phyloP scores from a whole-genome alignment of 2,888 invertebrate species.

The Unio pictorum region DNA sequence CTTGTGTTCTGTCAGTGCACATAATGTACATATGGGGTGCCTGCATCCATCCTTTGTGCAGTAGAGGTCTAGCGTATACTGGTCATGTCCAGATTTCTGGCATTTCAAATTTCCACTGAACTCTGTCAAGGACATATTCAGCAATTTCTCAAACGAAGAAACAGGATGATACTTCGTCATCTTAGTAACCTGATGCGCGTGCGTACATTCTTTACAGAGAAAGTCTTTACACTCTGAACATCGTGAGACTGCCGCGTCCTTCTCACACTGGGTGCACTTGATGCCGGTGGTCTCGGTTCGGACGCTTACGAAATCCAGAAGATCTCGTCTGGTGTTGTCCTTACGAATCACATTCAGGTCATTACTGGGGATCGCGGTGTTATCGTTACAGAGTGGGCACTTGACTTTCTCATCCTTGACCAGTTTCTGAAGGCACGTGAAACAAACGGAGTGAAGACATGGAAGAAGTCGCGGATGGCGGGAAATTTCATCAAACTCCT shows the following conservation, averaged over 20 bases:
- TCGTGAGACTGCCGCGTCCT: conserved; percentile 3
- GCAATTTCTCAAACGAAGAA: conserved; percentile 9
- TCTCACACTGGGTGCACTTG: neutral
- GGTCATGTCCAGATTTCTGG: conserved; percentile 14
- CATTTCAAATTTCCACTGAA: conserved; percentile 15
- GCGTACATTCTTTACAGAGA: conserved; percentile 13
- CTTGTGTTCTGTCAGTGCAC: conserved; percentile 10
- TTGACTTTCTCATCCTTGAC: neutral
- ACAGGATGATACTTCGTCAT: conserved; percentile 14
- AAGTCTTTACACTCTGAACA: conserved; percentile 24
- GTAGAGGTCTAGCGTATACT: conserved; percentile 10
- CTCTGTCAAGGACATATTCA: conserved; percentile 10
- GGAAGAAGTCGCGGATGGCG: neutral
- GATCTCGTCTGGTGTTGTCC: conserved; percentile 4
- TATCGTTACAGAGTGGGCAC: neutral
- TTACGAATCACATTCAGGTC: neutral
- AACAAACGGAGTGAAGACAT: conserved; percentile 3
- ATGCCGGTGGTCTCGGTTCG: neutral
- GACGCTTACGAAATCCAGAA: conserved; percentile 1
- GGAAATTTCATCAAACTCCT: neutral
- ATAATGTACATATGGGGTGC: conserved; percentile 15
- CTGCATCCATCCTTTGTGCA: conserved; percentile 8
- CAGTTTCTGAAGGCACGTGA: neutral
- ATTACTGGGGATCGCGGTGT: neutral
- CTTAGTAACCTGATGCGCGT: conserved; percentile 18